phyloP scores from a whole-genome alignment of 2,797 vertebrate genomes.

The Girardinus metallicus region DNA sequence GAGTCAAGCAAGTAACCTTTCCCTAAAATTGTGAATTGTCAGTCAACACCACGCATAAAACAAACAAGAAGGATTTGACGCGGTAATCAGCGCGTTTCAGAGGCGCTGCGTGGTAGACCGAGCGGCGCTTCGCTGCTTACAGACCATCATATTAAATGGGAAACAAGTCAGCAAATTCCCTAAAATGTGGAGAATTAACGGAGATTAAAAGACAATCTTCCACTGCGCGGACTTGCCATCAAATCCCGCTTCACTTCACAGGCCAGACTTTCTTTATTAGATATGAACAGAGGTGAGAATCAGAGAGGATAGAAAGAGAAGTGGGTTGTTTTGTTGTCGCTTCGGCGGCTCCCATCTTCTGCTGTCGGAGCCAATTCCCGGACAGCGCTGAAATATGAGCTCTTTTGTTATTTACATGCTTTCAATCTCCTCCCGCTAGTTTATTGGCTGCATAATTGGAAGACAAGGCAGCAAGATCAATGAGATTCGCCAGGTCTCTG shows the following conservation, averaged over 20 bases:
- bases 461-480: constrained; percentile 98
- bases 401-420: constrained; percentile 54
- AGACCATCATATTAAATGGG: neutral
- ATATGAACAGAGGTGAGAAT: neutral
- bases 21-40: constrained; percentile 16
- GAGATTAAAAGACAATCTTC: constrained; percentile 3
- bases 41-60: constrained; percentile 8
- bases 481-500: constrained; percentile 97
- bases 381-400: constrained; percentile 35
- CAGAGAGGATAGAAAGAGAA: neutral
- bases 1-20: constrained; percentile 14
- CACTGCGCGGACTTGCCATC: neutral
- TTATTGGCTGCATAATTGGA: constrained; percentile 98
- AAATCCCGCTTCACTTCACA: neutral
- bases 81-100: constrained; percentile 10
- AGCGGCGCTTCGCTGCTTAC: constrained; percentile 3
- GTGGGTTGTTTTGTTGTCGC: constrained; percentile 1
- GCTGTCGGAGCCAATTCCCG: constrained; percentile 36
- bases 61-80: constrained; percentile 4
- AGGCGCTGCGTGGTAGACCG: neutral
- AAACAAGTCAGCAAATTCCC: neutral
- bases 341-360: neutral
- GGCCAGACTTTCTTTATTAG: neutral
- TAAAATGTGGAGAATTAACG: constrained; percentile 4
- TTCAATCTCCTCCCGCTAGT: constrained; percentile 72